Conservation (phyloP, 2,113 vertebrate species). For the Leptosomus discolor region DNA sequence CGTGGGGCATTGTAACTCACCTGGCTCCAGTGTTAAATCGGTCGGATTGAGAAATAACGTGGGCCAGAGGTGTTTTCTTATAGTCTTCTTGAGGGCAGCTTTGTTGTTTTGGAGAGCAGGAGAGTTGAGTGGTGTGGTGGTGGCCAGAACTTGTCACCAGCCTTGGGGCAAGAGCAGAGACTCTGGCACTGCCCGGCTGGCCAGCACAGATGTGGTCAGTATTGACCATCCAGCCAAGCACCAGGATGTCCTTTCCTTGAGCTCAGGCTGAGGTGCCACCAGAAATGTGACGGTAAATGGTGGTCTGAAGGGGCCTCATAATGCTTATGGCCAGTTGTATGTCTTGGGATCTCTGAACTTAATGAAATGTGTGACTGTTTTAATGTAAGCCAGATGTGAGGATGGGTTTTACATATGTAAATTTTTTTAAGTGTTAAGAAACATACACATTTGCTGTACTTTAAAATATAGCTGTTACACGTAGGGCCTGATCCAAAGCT, state of each 20-base stretch:
- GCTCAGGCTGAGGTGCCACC: not conserved
- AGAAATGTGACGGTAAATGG: not conserved
- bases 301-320: not conserved
- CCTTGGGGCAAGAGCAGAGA: not conserved
- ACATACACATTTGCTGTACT: not conserved
- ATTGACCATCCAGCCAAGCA: not conserved
- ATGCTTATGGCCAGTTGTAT: accelerated
- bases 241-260: not conserved
- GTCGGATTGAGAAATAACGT: accelerated
- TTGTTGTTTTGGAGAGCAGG: not conserved
- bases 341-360: not conserved
- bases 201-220: not conserved
- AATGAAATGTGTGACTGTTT: not conserved
- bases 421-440: not conserved
- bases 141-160: not conserved
- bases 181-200: not conserved
- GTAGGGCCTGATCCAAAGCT: not conserved
- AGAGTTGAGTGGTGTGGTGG: not conserved
- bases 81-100: not conserved
- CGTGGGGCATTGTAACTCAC: not conserved
- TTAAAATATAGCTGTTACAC: not conserved
- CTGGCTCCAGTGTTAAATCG: not conserved
- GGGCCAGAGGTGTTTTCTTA: not conserved
- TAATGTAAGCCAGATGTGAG: not conserved
- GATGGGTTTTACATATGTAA: not conserved